Conservation (phyloP, 2,797 vertebrate species). For the Poecilia picta region DNA sequence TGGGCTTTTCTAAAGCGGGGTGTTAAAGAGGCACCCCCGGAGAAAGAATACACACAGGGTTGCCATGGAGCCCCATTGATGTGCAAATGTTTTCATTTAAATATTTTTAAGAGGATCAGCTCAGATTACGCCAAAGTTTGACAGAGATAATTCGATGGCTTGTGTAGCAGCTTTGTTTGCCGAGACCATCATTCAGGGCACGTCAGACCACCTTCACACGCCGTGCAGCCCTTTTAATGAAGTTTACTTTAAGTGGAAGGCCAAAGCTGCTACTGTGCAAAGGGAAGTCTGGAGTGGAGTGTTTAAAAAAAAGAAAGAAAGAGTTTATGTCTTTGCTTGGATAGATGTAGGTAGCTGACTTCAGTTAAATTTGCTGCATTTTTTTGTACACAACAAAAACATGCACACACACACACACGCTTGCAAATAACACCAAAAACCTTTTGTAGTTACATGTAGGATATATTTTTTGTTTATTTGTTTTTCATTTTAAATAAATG, state of each 20-base stretch:
- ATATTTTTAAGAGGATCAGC: conserved; percentile 89
- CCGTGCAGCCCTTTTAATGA: conserved; percentile 82
- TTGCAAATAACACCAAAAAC: conserved; percentile 35
- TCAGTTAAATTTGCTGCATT: neutral
- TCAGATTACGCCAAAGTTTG: conserved; percentile 90
- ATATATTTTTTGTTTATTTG: conserved; percentile 68
- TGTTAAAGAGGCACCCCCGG: conserved; percentile 83
- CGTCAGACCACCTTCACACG: conserved; percentile 84
- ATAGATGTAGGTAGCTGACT: conserved; percentile 4
- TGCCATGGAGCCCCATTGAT: conserved; percentile 85
- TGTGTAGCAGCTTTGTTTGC: conserved; percentile 87
- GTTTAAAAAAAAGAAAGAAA: conserved; percentile 4
- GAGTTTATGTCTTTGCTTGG: conserved; percentile 36
- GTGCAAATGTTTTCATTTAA: conserved; percentile 88
- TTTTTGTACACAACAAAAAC: conserved; percentile 23
- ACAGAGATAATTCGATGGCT: conserved; percentile 88
- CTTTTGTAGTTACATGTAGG: conserved; percentile 54
- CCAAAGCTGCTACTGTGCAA: conserved; percentile 47
- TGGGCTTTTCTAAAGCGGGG: conserved; percentile 84
- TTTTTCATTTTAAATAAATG: conserved; percentile 82
- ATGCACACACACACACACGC: conserved; percentile 24
- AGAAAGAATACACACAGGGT: conserved; percentile 85
- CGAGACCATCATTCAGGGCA: conserved; percentile 84
- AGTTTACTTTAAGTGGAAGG: conserved; percentile 82
- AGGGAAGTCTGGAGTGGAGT: conserved; percentile 34